These are phyloP conservation scores for Crambe crambe DNA, from an alignment of 37 sponge, comb jelly and placozoan species.

Conservation along the genomic window DNA sequence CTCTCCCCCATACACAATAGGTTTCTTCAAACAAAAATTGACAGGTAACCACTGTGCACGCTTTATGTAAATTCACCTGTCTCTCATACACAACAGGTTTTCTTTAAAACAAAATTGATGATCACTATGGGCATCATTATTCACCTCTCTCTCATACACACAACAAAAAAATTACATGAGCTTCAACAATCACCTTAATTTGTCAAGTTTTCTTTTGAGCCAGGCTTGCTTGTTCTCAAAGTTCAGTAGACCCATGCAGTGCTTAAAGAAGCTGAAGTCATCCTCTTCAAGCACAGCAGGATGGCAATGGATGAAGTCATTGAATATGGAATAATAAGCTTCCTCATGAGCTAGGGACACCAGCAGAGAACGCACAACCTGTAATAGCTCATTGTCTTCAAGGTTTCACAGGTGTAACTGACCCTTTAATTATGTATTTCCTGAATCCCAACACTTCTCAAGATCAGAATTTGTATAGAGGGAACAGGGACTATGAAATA, in stretches of 20 bases:
- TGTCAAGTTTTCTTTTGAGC: slow-evolving; percentile 40
- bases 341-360: slow-evolving; percentile 60
- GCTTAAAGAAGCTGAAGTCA: slow-evolving; percentile 52
- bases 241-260: slow-evolving; percentile 62
- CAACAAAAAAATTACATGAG: neutral
- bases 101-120: too few relatives aligned
- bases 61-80: too few relatives aligned
- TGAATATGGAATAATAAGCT: slow-evolving; percentile 58
- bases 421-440: too few relatives aligned
- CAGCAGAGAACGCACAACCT: slow-evolving; percentile 60
- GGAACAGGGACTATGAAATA: neutral
- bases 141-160: neutral
- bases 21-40: too few relatives aligned
- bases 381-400: neutral
- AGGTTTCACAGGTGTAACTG: neutral
- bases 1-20: too few relatives aligned
- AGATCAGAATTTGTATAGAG: neutral
- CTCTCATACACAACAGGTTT: too few relatives aligned
- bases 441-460: too few relatives aligned
- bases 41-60: too few relatives aligned
- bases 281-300: slow-evolving; percentile 48
- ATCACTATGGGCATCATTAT: too few relatives aligned
- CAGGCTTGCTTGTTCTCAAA: slow-evolving; percentile 59
- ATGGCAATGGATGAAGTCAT: slow-evolving; percentile 48
- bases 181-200: slow-evolving; percentile 16